phyloP scores from a whole-genome alignment of 2,797 vertebrate genomes.

The Rhinatrema bivittatum region DNA sequence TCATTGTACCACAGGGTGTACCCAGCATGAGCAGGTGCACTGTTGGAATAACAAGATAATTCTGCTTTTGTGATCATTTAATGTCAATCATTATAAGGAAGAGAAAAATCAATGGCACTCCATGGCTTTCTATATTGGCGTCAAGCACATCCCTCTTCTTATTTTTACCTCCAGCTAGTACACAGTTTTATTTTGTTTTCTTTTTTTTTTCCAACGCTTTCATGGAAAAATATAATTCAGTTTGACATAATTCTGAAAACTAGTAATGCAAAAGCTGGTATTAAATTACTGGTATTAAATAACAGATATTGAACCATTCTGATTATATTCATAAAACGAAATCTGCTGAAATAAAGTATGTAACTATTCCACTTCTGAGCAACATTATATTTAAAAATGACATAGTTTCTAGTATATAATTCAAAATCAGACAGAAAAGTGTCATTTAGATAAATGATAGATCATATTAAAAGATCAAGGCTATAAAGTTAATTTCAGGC shows the following conservation, averaged over 20 bases:
- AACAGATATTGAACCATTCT: too few species aligned
- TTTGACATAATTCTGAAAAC: neutral
- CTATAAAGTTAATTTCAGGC: too few species aligned
- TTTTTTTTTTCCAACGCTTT: neutral
- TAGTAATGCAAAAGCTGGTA: neutral
- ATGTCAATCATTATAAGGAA: constrained; percentile 13
- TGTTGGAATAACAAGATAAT: constrained; percentile 7
- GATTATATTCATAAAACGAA: too few species aligned
- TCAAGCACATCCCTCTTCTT: constrained; percentile 6
- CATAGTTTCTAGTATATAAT: too few species aligned
- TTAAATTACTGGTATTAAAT: too few species aligned
- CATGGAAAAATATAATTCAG: neutral
- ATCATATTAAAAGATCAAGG: too few species aligned
- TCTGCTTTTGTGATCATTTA: constrained; percentile 16
- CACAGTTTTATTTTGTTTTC: neutral
- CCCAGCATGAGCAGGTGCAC: neutral
- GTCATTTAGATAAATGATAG: too few species aligned
- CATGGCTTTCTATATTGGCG: constrained; percentile 3
- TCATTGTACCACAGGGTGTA: constrained; percentile 5
- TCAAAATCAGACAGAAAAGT: too few species aligned
- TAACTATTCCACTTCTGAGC: too few species aligned
- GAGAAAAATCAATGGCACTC: constrained; percentile 20
- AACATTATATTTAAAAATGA: too few species aligned
- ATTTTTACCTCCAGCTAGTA: constrained; percentile 1
- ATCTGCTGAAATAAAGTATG: too few species aligned